These are phyloP conservation scores for Semaprochilodus insignis DNA, from an alignment of 2,797 vertebrate genomes.

Conservation along the genomic window DNA sequence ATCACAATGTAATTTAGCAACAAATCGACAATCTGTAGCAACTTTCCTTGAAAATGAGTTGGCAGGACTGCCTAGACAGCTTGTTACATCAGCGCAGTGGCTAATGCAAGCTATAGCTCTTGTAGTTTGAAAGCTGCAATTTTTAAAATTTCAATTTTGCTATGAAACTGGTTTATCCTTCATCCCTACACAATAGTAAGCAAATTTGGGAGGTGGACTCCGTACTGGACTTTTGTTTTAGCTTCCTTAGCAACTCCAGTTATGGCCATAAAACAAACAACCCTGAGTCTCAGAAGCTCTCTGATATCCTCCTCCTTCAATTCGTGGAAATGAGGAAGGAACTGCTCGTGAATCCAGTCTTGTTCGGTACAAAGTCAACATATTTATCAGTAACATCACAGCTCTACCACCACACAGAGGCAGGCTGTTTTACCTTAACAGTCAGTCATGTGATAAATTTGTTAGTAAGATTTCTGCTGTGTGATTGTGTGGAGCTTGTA, in stretches of 20 bases:
- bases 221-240: not conserved
- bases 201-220: not conserved
- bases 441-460: not conserved
- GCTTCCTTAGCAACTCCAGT: not conserved
- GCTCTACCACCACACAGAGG: not conserved
- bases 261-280: not conserved
- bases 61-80: too few species aligned
- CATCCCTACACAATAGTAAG: not conserved
- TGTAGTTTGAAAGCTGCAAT: too few species aligned
- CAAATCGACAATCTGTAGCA: too few species aligned
- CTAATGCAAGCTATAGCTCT: too few species aligned
- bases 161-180: too few species aligned
- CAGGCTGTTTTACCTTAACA: not conserved
- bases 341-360: not conserved
- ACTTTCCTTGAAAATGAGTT: too few species aligned
- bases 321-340: slow-evolving; percentile 39
- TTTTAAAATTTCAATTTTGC: too few species aligned
- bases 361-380: not conserved
- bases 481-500: not conserved
- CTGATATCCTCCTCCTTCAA: slow-evolving; percentile 26
- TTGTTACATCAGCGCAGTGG: too few species aligned
- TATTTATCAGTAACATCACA: slow-evolving; percentile 2
- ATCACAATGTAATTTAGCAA: too few species aligned
- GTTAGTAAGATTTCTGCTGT: not conserved
- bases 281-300: not conserved